phyloP scores from a whole-genome alignment of 2,113 vertebrate species.

The Vulpes lagopus region DNA sequence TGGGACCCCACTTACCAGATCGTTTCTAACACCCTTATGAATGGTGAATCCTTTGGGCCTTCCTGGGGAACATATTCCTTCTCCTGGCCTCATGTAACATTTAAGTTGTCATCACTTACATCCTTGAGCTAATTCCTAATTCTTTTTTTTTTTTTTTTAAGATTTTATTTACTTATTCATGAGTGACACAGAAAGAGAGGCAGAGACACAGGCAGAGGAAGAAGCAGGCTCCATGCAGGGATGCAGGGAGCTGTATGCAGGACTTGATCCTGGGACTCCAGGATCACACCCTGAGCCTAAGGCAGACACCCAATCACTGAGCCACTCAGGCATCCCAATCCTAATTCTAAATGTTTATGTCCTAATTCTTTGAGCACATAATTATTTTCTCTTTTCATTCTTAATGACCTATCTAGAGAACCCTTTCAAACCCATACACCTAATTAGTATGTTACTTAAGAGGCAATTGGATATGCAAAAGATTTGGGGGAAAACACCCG shows the following conservation, averaged over 20 bases:
- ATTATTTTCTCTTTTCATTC: slow-evolving; percentile 6
- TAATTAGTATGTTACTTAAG: neutral
- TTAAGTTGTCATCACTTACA: neutral
- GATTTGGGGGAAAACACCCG: neutral
- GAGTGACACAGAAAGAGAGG: too few relatives aligned
- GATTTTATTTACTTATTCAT: too few relatives aligned
- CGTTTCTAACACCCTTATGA: neutral
- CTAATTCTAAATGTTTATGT: neutral
- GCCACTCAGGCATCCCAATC: neutral
- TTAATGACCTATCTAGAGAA: neutral
- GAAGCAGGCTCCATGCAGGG: too few relatives aligned
- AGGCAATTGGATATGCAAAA: neutral
- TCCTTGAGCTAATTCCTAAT: neutral
- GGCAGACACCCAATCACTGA: too few relatives aligned
- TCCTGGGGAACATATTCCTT: neutral
- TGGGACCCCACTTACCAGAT: neutral
- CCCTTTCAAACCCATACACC: slow-evolving; percentile 26
- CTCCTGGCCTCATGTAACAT: neutral
- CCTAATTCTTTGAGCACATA: neutral
- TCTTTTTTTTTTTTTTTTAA: too few relatives aligned
- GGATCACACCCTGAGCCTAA: too few relatives aligned
- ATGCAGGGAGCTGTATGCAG: too few relatives aligned
- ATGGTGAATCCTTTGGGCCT: neutral
- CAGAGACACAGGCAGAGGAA: too few relatives aligned
- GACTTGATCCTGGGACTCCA: too few relatives aligned